phyloP scores from a whole-genome alignment of 2,888 invertebrate species.

The Platycheirus rosarum region DNA sequence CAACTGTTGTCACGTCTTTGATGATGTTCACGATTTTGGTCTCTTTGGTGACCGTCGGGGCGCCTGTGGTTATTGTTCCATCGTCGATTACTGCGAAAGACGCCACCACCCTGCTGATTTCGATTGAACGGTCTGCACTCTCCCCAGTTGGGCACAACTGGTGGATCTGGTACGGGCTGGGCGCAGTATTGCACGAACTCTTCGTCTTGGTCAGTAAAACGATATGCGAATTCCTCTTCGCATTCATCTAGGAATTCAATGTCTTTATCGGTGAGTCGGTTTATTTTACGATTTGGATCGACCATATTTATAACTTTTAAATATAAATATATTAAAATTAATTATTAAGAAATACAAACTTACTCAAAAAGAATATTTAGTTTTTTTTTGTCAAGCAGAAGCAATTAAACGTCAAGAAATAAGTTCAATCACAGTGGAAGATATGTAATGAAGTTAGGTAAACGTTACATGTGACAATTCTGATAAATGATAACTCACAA shows the following conservation, averaged over 20 bases:
- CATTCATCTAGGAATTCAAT: constrained; percentile 85
- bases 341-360: no score
- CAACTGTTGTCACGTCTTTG: constrained; percentile 34
- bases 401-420: constrained; percentile 7
- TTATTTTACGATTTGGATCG: constrained; percentile 83
- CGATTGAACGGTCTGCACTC: constrained; percentile 61
- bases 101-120: constrained; percentile 9
- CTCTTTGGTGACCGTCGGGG: constrained; percentile 45
- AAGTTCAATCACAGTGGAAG: not conserved
- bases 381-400: not conserved
- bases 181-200: constrained; percentile 84
- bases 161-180: constrained; percentile 83
- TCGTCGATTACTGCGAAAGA: constrained; percentile 60
- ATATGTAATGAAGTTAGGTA: not conserved
- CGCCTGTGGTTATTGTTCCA: constrained; percentile 58
- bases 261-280: constrained; percentile 84
- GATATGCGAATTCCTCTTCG: constrained; percentile 85
- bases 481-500: not conserved
- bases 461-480: not conserved
- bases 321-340: not conserved
- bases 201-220: constrained; percentile 86
- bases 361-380: no score
- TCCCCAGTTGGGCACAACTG: constrained; percentile 85
- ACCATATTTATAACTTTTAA: constrained; percentile 78
- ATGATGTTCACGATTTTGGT: constrained; percentile 23